Evolutionary conservation across 53 echinoderm and acorn worm species (phyloP), one percentile per base, ranked within the genome.

Genomic region (Paracentrotus lividus): DNA sequence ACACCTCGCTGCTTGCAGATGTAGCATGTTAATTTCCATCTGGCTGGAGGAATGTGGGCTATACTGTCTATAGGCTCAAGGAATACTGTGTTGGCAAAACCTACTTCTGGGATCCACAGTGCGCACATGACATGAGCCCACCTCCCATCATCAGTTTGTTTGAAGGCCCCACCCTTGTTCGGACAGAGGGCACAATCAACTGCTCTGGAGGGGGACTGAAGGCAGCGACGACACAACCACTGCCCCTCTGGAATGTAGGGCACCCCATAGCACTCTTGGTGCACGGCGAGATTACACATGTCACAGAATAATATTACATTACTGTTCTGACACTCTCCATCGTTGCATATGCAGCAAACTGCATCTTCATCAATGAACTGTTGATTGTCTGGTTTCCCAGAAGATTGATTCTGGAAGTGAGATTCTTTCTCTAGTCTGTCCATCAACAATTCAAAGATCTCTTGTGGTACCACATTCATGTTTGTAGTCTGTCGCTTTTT

Each of bases 221-320:
- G 96, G 88, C 99, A 97, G 91, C 99, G 95, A 34, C 99, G 94
- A 77, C 99, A 98, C 51, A 98, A 94, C 99, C 99, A 98, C 95
- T 98, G 99, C 47, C 99, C 99, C 94, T 98, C 99, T 81, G 99
- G 99, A 93, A 98, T 98, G 97, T 98, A 98, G 38, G 99, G 99
- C 94, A 98, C 99, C 47, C 99, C 99, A 85, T 98, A 98, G 95
- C 99, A 97, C 77, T 98, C 99, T 94, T 98, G 99, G 65, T 98
- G 99, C 49, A 98, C 99, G 21, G 99, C 99, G 9, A 98, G 95
- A 93, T 98, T 98, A 95, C 99, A 98, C 99, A 98, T 98, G 88
- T 98, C 99, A 88, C 99, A 98, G 85, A 98, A 98, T 44, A 98
- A 85, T 85, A 98, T 98, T 27, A 97, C 99, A 69, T 98, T 98